Evolutionary conservation across 2,888 invertebrate genomes (phyloP).

Genomic region (Andrena bicolor): DNA sequence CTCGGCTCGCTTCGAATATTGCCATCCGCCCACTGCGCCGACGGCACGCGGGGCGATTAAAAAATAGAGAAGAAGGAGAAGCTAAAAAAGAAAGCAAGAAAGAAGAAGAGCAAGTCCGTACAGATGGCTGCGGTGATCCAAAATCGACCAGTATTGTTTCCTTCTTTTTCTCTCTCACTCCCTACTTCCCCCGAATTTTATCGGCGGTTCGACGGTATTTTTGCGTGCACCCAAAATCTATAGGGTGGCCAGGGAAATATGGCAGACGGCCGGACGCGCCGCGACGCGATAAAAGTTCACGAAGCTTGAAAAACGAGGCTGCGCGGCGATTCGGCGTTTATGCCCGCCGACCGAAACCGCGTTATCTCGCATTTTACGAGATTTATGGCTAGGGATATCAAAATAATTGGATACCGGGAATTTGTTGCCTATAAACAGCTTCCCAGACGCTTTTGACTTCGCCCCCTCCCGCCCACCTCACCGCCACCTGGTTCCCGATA

Average conservation of each 20-base stretch:
- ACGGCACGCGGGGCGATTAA: conserved; percentile 71
- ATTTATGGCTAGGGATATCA: conserved; percentile 57
- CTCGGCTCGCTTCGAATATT: conserved; percentile 73
- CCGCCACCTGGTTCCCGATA: not conserved
- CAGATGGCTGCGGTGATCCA: conserved; percentile 58
- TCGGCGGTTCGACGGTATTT: conserved; percentile 62
- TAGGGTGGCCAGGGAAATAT: conserved; percentile 69
- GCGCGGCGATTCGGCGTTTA: conserved; percentile 41
- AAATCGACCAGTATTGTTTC: conserved; percentile 58
- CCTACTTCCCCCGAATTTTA: conserved; percentile 38
- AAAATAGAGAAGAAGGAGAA: conserved; percentile 47
- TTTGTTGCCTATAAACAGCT: conserved; percentile 56
- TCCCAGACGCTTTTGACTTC: not conserved
- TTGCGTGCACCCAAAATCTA: conserved; percentile 62
- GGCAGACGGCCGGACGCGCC: conserved; percentile 64
- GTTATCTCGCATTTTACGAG: conserved; percentile 52
- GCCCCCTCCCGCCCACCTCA: too few species aligned
- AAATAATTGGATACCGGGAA: conserved; percentile 63
- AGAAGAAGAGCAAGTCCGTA: conserved; percentile 39
- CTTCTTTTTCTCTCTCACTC: conserved; percentile 4
- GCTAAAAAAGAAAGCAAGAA: conserved; percentile 18
- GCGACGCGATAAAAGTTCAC: conserved; percentile 72
- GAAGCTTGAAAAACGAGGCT: conserved; percentile 71
- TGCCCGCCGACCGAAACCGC: conserved; percentile 49
- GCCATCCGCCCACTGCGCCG: conserved; percentile 66